Conservation (phyloP, 2,888 invertebrate species). For the Mythimna pallens region DNA sequence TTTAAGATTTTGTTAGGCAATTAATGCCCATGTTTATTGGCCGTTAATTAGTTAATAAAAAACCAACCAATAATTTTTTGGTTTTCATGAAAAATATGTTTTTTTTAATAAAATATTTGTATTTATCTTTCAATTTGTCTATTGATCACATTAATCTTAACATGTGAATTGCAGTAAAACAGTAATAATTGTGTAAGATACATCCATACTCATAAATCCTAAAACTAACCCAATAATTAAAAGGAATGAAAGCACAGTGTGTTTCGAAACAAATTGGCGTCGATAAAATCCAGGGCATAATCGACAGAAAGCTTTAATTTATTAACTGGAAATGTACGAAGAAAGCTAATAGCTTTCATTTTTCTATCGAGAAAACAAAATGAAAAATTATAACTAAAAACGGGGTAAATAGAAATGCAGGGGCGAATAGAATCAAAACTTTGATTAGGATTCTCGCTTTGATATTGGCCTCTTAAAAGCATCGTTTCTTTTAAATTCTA, state of each 20-base stretch:
- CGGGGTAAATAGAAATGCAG: neutral
- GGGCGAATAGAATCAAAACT: neutral
- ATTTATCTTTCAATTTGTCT: no score
- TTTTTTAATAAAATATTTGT: no score
- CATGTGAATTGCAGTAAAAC: no score
- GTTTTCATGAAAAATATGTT: no score
- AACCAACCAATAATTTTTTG: no score
- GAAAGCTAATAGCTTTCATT: neutral
- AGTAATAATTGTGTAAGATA: neutral
- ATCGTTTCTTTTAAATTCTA: no score
- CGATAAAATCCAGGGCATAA: conserved; percentile 22
- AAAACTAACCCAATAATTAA: neutral
- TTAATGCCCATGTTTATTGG: no score
- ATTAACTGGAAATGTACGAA: conserved; percentile 22
- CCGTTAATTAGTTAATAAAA: no score
- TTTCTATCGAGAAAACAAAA: neutral
- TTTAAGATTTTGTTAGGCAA: no score
- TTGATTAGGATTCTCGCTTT: no score
- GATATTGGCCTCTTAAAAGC: no score
- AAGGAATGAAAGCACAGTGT: conserved; percentile 13
- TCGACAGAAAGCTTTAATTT: conserved; percentile 6
- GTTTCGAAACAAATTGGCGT: neutral
- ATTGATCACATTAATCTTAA: no score
- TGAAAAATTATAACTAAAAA: neutral
- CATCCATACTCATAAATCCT: neutral